Base-by-base conservation (phyloP, 1,140 invertebrate genomes). In the Bombus pascuorum region DNA sequence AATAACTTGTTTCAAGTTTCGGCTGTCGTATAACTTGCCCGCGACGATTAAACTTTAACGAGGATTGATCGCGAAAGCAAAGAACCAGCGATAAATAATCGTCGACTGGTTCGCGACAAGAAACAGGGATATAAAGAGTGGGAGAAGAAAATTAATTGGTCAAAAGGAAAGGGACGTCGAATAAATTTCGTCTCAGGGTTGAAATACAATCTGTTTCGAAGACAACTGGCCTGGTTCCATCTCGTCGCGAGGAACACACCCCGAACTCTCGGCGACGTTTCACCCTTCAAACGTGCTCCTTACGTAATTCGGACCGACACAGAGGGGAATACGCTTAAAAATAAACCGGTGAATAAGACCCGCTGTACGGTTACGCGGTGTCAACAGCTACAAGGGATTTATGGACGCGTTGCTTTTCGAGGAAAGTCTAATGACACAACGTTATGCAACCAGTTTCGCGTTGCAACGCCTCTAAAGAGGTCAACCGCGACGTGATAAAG, bases 331-430 rank as follows among this genome's bases (percentile, higher is more conserved):
- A 80, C 66, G 84, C 80, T 86, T 83, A 89, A 89, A 89, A 89
- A 89, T 89, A 89, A 89, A 89, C 80, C 84, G 87, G 79, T 89
- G 88, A 89, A 89, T 89, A 89, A 89, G 87, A 83, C 80, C 53
- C 15, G 83, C 79, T 59, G 42, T 39, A 53, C 75, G 57, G 59
- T 89, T 86, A 70, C 84, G 59, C 80, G 47, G 44, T 89, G 88
- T 89, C 87, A 89, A 89, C 88, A 89, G 72, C 76, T 72, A 89
- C 73, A 78, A 87, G 66, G 84, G 80, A 89, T 89, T 89, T 89
- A 86, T 86, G 79, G 57, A 75, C 88, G 59, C 82, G 83, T 66
- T 86, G 87, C 87, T 83, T 79, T 86, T 89, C 87, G 88, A 72
- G 79, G 88, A 89, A 89, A 89, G 84, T 89, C 88, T 86, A 82